phyloP scores from a whole-genome alignment of 2,888 invertebrate genomes.

The Cylloceria caligata region DNA sequence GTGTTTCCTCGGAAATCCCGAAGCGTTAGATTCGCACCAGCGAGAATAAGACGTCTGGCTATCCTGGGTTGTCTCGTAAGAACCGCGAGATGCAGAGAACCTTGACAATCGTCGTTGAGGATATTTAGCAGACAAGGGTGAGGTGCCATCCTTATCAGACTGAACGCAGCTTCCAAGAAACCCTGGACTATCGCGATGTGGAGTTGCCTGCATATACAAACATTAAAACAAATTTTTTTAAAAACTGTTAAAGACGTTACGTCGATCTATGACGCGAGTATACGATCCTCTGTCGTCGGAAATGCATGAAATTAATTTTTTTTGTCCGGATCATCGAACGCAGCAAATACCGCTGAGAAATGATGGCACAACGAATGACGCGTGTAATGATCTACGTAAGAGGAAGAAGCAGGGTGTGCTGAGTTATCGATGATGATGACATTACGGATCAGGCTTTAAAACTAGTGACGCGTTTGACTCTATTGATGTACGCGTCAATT shows the following conservation, averaged over 20 bases:
- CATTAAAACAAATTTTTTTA: constrained; percentile 8
- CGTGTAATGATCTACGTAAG: constrained; percentile 1
- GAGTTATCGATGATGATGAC: too few species aligned
- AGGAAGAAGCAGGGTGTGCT: background rate
- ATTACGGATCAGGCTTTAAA: too few species aligned
- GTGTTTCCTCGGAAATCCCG: constrained; percentile 93
- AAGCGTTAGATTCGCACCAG: constrained; percentile 88
- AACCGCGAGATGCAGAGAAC: constrained; percentile 95
- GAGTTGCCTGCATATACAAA: constrained; percentile 88
- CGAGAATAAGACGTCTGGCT: constrained; percentile 91
- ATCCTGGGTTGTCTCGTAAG: constrained; percentile 91
- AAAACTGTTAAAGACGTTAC: background rate
- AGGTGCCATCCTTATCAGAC: constrained; percentile 92
- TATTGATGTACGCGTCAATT: too few species aligned
- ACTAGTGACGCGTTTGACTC: background rate
- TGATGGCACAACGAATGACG: constrained; percentile 6
- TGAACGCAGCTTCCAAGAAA: constrained; percentile 89
- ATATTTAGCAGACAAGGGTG: constrained; percentile 92
- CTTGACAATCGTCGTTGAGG: constrained; percentile 92
- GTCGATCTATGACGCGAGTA: background rate
- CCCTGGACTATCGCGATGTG: constrained; percentile 94
- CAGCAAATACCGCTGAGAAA: background rate
- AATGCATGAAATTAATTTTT: background rate
- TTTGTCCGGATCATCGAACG: background rate
- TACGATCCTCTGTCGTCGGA: background rate